Conservation (phyloP, 1,140 invertebrate species). For the Paraescarpia echinospica region DNA sequence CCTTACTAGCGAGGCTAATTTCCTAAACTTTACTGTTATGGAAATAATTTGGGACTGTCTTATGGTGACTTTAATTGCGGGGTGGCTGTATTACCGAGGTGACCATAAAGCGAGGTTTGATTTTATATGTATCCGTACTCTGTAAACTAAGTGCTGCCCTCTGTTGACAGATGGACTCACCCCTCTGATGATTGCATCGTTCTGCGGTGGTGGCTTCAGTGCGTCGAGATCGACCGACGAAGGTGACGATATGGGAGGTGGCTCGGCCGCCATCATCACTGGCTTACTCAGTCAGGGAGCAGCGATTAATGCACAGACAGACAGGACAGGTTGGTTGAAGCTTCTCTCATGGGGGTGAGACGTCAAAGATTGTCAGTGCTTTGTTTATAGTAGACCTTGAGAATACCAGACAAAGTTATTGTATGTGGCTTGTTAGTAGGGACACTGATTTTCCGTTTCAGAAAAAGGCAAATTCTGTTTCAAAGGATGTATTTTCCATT, state of each 20-base stretch:
- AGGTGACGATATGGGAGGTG: conserved; percentile 75
- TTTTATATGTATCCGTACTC: no score
- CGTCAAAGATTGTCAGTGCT: neutral
- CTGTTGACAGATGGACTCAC: conserved; percentile 80
- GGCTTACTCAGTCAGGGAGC: conserved; percentile 89
- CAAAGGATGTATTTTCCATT: no score
- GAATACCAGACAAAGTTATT: neutral
- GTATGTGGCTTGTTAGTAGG: neutral
- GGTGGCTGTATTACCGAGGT: no score
- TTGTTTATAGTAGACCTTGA: neutral
- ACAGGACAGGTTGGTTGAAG: conserved; percentile 75
- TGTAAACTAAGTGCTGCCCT: neutral
- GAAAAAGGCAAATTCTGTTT: no score
- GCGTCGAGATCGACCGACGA: conserved; percentile 35
- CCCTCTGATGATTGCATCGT: conserved; percentile 90
- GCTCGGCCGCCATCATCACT: conserved; percentile 87
- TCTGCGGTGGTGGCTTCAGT: conserved; percentile 65
- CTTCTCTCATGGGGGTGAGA: neutral
- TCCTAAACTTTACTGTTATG: no score
- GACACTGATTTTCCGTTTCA: no score
- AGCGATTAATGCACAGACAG: conserved; percentile 87
- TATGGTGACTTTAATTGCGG: no score
- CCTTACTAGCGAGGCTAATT: no score
- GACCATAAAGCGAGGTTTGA: no score
- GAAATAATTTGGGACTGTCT: no score